Evolutionary conservation across 1,140 invertebrate species (phyloP).

Genomic region (Chironomus striatipennis): DNA sequence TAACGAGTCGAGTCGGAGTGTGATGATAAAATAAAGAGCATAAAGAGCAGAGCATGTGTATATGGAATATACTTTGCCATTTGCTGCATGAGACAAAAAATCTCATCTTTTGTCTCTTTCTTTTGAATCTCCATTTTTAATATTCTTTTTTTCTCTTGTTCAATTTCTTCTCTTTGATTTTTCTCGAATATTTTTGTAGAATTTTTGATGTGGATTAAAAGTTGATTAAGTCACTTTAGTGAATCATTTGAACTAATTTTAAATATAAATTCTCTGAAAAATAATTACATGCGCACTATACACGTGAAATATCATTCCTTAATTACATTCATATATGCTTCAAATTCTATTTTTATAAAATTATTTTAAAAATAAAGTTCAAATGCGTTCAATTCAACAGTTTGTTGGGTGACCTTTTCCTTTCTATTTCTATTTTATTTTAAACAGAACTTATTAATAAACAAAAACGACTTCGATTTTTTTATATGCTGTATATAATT

Average conservation of each 20-base stretch:
- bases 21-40: slow-evolving; percentile 8
- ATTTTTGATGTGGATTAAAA: too few relatives aligned
- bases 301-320: too few relatives aligned
- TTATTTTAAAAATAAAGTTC: too few relatives aligned
- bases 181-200: too few relatives aligned
- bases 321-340: too few relatives aligned
- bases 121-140: slow-evolving; percentile 17
- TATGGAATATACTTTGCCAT: background rate
- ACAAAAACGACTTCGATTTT: background rate
- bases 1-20: background rate
- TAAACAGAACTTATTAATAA: background rate
- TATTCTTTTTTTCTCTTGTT: background rate
- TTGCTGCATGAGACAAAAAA: background rate
- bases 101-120: background rate
- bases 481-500: background rate
- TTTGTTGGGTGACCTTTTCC: background rate
- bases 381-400: too few relatives aligned
- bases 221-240: too few relatives aligned
- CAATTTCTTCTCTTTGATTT: background rate
- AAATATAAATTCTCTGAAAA: too few relatives aligned
- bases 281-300: too few relatives aligned
- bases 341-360: too few relatives aligned
- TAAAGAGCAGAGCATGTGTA: slow-evolving; percentile 1
- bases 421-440: background rate
- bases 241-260: too few relatives aligned